A percentile compares a stretch with the other conserved stretches of the same genome.
Evolutionary conservation across 2,797 vertebrate genomes (phyloP).

Genomic region (Pangasius larnaudii): DNA sequence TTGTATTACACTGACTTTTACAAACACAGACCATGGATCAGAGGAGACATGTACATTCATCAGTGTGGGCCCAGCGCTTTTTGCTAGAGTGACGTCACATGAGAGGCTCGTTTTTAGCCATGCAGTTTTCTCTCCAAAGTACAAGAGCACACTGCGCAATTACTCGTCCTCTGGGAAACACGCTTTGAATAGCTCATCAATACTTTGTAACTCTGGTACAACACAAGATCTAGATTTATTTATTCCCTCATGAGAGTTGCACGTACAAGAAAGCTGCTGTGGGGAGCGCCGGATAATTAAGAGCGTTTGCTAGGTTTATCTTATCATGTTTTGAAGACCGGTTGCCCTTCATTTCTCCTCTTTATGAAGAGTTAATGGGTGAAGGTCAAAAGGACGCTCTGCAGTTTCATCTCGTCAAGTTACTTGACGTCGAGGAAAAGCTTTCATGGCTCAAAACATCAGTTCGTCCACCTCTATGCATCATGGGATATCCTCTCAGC

Average conservation of each 20-base stretch:
- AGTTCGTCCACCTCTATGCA: not conserved
- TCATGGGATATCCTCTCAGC: constrained; percentile 3
- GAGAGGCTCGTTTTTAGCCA: constrained; percentile 47
- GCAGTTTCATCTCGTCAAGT: not conserved
- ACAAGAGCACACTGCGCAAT: constrained; percentile 50
- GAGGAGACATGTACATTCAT: constrained; percentile 62
- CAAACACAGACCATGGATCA: constrained; percentile 59
- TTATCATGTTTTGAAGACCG: constrained; percentile 21
- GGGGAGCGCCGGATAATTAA: constrained; percentile 49
- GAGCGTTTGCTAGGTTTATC: constrained; percentile 41
- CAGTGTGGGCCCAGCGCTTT: constrained; percentile 45
- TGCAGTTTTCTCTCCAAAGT: constrained; percentile 47
- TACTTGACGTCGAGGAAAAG: not conserved
- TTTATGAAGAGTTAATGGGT: constrained; percentile 22
- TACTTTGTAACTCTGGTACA: constrained; percentile 56
- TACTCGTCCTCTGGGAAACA: constrained; percentile 57
- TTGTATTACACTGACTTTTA: constrained; percentile 63
- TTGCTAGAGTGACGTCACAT: constrained; percentile 48
- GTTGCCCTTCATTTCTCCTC: constrained; percentile 2
- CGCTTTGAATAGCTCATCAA: constrained; percentile 60
- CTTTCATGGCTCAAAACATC: constrained; percentile 8
- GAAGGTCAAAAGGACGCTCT: not conserved
- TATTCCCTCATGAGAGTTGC: constrained; percentile 45
- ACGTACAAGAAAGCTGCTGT: constrained; percentile 41
- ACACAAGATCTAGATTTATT: constrained; percentile 55